phyloP scores from a whole-genome alignment of 2,113 vertebrate species.

The Hippotragus niger region DNA sequence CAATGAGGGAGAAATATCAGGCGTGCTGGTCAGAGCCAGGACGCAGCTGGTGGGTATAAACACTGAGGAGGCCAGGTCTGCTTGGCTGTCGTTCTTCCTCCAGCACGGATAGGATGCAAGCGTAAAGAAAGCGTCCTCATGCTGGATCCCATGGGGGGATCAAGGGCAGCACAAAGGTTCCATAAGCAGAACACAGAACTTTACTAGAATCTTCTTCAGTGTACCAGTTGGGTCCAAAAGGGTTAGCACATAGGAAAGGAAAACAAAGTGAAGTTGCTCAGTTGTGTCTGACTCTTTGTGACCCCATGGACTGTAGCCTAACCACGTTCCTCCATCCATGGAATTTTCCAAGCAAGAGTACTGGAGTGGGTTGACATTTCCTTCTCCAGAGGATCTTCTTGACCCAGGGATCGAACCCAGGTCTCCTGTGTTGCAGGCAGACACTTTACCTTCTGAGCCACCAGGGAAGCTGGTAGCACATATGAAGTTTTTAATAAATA shows the following conservation, averaged over 20 bases:
- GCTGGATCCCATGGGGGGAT: background rate
- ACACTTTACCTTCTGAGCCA: background rate
- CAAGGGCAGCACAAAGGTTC: background rate
- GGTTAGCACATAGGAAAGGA: background rate
- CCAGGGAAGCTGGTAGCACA: background rate
- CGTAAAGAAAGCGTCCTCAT: background rate
- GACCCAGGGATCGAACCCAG: background rate
- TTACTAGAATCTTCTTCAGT: background rate
- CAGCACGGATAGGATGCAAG: background rate
- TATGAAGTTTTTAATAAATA: background rate
- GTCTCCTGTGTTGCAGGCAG: background rate
- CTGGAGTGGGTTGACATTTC: background rate
- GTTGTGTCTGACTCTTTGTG: background rate
- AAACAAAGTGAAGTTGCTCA: background rate
- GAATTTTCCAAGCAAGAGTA: background rate
- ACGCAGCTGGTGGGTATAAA: slow-evolving; percentile 6
- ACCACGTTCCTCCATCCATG: background rate
- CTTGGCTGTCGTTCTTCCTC: background rate
- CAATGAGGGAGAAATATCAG: slow-evolving; percentile 66
- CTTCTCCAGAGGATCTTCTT: background rate
- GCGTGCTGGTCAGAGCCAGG: slow-evolving; percentile 50
- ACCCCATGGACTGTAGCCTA: background rate
- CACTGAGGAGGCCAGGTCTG: background rate
- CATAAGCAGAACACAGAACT: background rate
- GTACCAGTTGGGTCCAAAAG: background rate